A percentile compares a stretch with the other conserved stretches of the same genome.
Conservation (phyloP, 2,113 vertebrate species). For the Scolopax mira region DNA sequence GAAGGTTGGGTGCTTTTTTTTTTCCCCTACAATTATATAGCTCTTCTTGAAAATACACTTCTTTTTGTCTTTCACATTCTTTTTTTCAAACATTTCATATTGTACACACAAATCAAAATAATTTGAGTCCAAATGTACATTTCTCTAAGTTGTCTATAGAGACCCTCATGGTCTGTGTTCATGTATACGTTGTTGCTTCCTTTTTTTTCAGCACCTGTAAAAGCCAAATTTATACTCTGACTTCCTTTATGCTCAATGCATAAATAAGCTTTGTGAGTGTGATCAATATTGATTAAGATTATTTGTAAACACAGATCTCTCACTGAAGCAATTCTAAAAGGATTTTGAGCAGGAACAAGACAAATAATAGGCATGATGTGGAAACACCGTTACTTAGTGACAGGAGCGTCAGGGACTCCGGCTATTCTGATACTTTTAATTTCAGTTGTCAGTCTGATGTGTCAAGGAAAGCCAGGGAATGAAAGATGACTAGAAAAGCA, state of each 20-base stretch:
- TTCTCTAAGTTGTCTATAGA: not conserved
- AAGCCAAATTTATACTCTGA: not conserved
- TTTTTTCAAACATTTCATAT: not conserved
- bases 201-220: not conserved
- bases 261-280: not conserved
- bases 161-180: not conserved
- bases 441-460: not conserved
- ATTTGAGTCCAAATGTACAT: not conserved
- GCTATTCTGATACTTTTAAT: not conserved
- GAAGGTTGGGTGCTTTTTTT: not conserved
- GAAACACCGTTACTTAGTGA: not conserved
- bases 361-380: not conserved
- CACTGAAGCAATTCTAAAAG: not conserved
- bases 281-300: not conserved
- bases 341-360: not conserved
- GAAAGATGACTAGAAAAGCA: not conserved
- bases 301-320: not conserved
- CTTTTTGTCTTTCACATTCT: not conserved
- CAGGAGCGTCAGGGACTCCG: not conserved
- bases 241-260: not conserved
- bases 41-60: not conserved
- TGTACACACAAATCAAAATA: not conserved
- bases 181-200: not conserved
- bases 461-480: not conserved
- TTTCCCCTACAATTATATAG: not conserved